phyloP scores from a whole-genome alignment of 2,888 invertebrate species.

The Agapostemon virescens region DNA sequence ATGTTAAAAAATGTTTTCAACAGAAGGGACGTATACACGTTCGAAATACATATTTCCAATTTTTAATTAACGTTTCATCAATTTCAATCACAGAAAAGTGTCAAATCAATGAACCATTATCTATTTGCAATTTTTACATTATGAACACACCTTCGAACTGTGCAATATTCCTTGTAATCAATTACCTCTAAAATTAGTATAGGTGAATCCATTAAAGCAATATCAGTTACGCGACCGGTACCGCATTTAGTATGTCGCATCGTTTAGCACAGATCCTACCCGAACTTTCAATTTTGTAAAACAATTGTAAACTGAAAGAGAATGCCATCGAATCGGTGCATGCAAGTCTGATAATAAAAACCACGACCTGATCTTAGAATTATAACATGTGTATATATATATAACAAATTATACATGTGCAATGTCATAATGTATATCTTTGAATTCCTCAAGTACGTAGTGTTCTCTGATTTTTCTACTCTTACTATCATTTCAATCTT shows the following conservation, averaged over 20 bases:
- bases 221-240: background rate
- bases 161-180: background rate
- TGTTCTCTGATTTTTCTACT: too few species aligned
- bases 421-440: background rate
- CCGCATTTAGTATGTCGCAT: background rate
- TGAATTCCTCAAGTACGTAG: too few species aligned
- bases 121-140: background rate
- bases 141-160: background rate
- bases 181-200: background rate
- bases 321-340: background rate
- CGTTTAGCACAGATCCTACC: slow-evolving; percentile 33
- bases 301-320: background rate
- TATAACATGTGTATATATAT: background rate
- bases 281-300: slow-evolving; percentile 16
- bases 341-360: background rate
- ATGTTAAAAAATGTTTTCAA: background rate
- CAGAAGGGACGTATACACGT: background rate
- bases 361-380: background rate
- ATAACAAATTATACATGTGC: background rate
- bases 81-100: background rate
- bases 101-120: background rate
- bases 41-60: background rate
- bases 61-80: background rate
- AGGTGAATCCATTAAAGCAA: background rate
- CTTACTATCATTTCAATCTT: too few species aligned